Evolutionary conservation across 2,797 vertebrate species (phyloP).

Genomic region (Oophaga sylvatica): DNA sequence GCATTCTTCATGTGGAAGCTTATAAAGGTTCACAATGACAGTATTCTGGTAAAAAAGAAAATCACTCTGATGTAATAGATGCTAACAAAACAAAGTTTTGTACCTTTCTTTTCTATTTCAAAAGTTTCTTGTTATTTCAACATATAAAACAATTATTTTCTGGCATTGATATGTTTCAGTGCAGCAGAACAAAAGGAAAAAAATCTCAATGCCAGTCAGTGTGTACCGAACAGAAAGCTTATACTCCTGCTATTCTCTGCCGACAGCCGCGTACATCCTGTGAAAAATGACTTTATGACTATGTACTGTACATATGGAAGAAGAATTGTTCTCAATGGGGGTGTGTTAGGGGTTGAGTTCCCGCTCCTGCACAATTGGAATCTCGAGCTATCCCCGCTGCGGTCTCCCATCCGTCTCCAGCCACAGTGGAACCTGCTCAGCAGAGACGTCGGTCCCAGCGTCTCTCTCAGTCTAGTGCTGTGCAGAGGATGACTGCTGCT

Average conservation of each 20-base stretch:
- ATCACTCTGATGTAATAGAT: constrained; percentile 21
- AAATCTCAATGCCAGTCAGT: constrained; percentile 17
- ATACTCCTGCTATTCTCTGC: too few species aligned
- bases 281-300: neutral
- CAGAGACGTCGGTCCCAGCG: too few species aligned
- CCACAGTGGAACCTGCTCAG: too few species aligned
- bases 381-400: too few species aligned
- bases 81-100: constrained; percentile 22
- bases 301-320: neutral
- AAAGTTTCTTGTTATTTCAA: constrained; percentile 16
- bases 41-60: constrained; percentile 16
- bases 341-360: too few species aligned
- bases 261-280: neutral
- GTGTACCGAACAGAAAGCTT: neutral
- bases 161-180: constrained; percentile 13
- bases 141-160: constrained; percentile 14
- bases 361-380: too few species aligned
- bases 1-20: neutral
- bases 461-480: too few species aligned
- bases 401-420: too few species aligned
- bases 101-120: constrained; percentile 23
- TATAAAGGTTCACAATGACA: constrained; percentile 22
- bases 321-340: too few species aligned
- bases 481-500: too few species aligned
- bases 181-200: constrained; percentile 6